Base-by-base conservation (phyloP, 1,140 invertebrate genomes). In the Megalonaias nervosa region DNA sequence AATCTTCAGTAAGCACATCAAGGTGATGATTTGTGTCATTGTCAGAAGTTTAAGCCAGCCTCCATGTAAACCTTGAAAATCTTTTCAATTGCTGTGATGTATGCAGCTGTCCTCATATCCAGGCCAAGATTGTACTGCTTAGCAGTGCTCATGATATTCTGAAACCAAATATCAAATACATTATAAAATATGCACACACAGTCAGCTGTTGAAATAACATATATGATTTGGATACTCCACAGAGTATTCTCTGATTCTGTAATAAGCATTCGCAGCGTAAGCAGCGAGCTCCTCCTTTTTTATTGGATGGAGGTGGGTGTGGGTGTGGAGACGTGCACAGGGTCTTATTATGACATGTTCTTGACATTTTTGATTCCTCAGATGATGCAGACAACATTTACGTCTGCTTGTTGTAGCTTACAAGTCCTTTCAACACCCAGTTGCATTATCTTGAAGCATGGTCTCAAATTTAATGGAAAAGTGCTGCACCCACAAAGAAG, bases 121-220 rank as follows among this genome's bases (percentile, higher is more conserved):
- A 99, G 92, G 69, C 99, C 99, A 72, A 99, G 92, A 91, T 99
- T 98, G 93, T 98, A 99, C 90, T 97, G 97, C 93, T 96, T 95
- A 38, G 97, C 96, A 56, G 98, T 99, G 89, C 96, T 96, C 97
- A 99, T 99, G 84, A 99, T 99, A 82, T 97, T 97, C 96, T 97
- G 92, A 23, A 86, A 89, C 92, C 92, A 87, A 82, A 85, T 19
- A 70, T 59, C 19, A n/a, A 48, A 12, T n/a, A 23, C 38, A 19
- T 16, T 17, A 1, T 61, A 17, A 26, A 38, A 68, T 48, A 21
- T 58, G 57, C 12, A 68, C 21, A n/a, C 55, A 58, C 6, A 17
- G 17, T 65, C 19, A 67, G 16, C 19, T 21, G 17, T 26, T 19
- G 61, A n/a, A n/a, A 62, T 38, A 56, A 19, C 13, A 19, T 64